A percentile compares a stretch with the other conserved stretches of the same genome.
phyloP scores from a whole-genome alignment of 2,888 invertebrate species.

The Cartodere bifasciata region DNA sequence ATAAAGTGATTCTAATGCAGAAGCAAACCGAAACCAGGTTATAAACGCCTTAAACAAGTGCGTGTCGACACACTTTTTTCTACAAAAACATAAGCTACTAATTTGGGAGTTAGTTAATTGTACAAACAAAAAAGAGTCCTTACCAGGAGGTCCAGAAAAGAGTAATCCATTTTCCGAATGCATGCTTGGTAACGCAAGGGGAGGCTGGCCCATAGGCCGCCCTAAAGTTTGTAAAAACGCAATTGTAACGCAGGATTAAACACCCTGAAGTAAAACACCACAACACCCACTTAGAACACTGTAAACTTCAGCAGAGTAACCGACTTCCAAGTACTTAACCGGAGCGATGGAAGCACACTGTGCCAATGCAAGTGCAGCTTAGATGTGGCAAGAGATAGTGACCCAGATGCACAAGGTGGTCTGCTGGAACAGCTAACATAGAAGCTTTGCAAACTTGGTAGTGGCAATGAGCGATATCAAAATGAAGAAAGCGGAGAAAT shows the following conservation, averaged over 20 bases:
- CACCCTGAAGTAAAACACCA: no score
- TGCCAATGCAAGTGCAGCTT: conserved; percentile 28
- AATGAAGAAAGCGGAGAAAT: conserved; percentile 37
- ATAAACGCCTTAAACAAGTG: no score
- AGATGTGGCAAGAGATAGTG: conserved; percentile 38
- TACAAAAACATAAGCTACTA: no score
- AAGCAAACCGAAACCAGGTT: no score
- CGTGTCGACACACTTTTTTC: no score
- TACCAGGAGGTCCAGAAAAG: conserved; percentile 31
- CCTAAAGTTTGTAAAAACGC: conserved; percentile 12
- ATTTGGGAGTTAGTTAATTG: no score
- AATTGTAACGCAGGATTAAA: background rate
- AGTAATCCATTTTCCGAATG: conserved; percentile 35
- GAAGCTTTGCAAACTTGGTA: no score
- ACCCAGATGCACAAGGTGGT: conserved; percentile 32
- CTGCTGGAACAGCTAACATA: no score
- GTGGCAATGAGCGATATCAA: no score
- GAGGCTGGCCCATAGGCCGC: conserved; percentile 14
- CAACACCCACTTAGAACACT: background rate
- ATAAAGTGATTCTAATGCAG: no score
- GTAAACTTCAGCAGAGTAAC: no score
- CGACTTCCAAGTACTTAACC: no score
- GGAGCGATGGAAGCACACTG: conserved; percentile 11
- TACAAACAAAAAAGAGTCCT: conserved; percentile 13
- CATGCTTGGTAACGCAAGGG: conserved; percentile 27